These are phyloP conservation scores for Lepus europaeus DNA, from an alignment of 2,113 vertebrate species.

Conservation along the genomic window DNA sequence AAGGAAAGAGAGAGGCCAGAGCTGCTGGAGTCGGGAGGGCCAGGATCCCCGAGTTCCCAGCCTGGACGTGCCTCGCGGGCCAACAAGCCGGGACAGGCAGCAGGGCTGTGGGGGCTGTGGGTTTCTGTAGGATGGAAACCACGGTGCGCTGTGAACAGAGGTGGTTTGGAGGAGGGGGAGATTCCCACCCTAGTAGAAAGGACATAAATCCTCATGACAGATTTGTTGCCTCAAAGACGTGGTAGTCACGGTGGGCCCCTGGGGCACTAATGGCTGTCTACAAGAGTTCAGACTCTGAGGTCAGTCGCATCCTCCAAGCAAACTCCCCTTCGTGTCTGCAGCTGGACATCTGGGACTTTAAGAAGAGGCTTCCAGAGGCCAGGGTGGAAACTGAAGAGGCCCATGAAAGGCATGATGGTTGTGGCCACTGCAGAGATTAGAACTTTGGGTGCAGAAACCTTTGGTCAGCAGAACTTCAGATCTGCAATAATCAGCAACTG, in stretches of 20 bases:
- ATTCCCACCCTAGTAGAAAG: background rate
- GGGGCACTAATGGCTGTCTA: background rate
- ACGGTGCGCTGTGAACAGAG: background rate
- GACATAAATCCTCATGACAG: background rate
- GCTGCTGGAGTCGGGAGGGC: background rate
- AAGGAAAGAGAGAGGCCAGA: background rate
- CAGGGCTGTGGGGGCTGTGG: background rate
- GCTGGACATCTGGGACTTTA: background rate
- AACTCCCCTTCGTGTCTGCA: constrained; percentile 23
- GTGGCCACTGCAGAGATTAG: background rate
- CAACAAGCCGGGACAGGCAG: background rate
- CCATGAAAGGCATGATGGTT: background rate
- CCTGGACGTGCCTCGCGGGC: background rate
- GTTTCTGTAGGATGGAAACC: constrained; percentile 63
- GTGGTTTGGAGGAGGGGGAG: background rate
- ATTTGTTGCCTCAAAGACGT: background rate
- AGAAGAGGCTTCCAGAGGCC: background rate
- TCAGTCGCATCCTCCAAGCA: background rate
- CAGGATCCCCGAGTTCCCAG: background rate
- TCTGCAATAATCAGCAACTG: background rate
- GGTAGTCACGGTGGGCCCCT: background rate
- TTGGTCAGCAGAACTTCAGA: background rate
- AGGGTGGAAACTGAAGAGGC: background rate
- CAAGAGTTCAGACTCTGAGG: background rate
- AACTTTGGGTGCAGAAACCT: background rate